phyloP scores from a whole-genome alignment of 2,113 vertebrate genomes.

The Anhinga rufa region DNA sequence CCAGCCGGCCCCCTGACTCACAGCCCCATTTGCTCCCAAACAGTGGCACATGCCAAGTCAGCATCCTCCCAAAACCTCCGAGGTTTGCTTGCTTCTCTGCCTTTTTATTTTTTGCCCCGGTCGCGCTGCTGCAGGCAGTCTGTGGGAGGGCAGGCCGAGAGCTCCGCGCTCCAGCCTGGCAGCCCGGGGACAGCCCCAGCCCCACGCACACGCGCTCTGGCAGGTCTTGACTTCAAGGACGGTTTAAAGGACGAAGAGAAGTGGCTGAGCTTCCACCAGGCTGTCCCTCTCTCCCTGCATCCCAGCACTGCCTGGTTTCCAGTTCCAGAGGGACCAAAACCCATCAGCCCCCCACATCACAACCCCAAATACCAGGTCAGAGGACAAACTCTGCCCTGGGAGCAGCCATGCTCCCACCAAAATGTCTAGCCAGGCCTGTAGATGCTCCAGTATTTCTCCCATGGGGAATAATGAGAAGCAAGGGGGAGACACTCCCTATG shows the following conservation, averaged over 20 bases:
- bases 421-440: background rate
- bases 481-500: background rate
- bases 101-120: background rate
- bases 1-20: background rate
- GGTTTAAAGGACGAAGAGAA: background rate
- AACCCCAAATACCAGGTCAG: slow-evolving; percentile 27
- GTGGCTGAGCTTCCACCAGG: background rate
- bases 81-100: background rate
- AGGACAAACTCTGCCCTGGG: background rate
- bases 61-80: background rate
- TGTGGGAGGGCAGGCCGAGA: fast-evolving
- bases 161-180: background rate
- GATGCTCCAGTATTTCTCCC: background rate
- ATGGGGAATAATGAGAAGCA: background rate
- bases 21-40: background rate
- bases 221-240: background rate
- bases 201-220: background rate
- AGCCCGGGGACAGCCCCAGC: background rate
- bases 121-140: background rate
- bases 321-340: background rate
- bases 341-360: background rate
- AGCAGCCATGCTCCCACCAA: background rate
- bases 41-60: background rate
- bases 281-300: background rate
- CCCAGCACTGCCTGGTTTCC: background rate